These are phyloP conservation scores for Cassiopea xamachana DNA, from an alignment of 30 jellyfish, hydroid and myxozoan genomes.

Conservation along the genomic window DNA sequence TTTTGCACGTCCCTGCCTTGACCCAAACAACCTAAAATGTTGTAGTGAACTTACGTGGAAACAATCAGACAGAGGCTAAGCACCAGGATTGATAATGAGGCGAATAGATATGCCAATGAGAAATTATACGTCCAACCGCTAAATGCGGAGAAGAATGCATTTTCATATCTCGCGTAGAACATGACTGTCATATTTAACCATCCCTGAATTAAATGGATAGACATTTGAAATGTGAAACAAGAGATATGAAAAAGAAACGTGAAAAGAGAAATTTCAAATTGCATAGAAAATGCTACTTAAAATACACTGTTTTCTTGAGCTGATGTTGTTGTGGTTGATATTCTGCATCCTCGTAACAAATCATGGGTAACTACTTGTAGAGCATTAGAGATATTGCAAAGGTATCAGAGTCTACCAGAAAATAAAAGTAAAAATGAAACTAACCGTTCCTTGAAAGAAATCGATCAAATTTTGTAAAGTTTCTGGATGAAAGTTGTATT, in stretches of 20 bases:
- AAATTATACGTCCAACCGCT: conserved; percentile 59
- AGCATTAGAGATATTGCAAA: too few relatives aligned
- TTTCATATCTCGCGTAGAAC: conserved; percentile 70
- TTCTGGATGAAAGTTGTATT: conserved; percentile 2
- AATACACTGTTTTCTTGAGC: neutral
- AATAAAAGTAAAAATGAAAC: neutral
- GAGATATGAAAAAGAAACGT: neutral
- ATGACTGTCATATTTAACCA: conserved; percentile 70
- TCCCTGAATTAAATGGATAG: conserved; percentile 36
- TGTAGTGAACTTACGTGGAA: conserved; percentile 55
- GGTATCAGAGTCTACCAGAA: too few relatives aligned
- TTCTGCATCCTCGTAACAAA: too few relatives aligned
- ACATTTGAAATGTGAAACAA: neutral
- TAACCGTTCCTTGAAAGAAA: conserved; percentile 83
- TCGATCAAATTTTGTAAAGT: conserved; percentile 51
- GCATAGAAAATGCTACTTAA: neutral
- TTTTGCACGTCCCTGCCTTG: too few relatives aligned
- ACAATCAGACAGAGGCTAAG: conserved; percentile 57
- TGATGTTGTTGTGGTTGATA: neutral
- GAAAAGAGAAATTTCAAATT: too few relatives aligned
- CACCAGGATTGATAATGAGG: conserved; percentile 32
- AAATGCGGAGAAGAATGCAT: conserved; percentile 47
- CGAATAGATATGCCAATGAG: conserved; percentile 66
- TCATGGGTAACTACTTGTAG: too few relatives aligned
- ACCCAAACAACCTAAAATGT: too few relatives aligned